Evolutionary conservation across 30 jellyfish, hydroid and myxozoan genomes (phyloP).

Genomic region (Nemopilema nomurai): DNA sequence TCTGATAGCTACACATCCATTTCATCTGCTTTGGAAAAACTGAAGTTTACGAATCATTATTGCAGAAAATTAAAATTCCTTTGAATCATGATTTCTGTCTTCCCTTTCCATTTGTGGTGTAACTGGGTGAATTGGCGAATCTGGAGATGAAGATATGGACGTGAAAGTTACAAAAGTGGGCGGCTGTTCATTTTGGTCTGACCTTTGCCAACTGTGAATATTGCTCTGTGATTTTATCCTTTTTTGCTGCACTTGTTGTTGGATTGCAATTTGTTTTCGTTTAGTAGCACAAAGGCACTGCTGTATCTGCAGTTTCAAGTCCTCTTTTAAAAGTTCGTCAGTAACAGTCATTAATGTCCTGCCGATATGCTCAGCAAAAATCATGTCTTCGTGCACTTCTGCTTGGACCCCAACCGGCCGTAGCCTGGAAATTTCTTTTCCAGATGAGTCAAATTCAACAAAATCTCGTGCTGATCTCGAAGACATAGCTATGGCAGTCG

Average conservation of each 20-base stretch:
- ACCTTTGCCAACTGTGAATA: constrained; percentile 6
- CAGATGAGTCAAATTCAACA: background rate
- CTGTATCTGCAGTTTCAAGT: constrained; percentile 63
- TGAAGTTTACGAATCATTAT: background rate
- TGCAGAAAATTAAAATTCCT: background rate
- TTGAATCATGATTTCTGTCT: constrained; percentile 13
- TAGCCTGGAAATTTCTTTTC: background rate
- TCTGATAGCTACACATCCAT: too few relatives aligned
- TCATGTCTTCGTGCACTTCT: constrained; percentile 55
- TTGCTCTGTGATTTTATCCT: constrained; percentile 15
- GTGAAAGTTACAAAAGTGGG: constrained; percentile 47
- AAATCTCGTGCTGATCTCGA: background rate
- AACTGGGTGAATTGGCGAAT: constrained; percentile 29
- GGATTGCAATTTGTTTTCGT: constrained; percentile 55
- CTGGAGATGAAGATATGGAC: constrained; percentile 20
- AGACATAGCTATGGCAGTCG: constrained; percentile 1
- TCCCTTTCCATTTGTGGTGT: constrained; percentile 24
- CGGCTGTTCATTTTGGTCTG: constrained; percentile 44
- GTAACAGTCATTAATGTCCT: constrained; percentile 47
- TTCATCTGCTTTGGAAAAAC: background rate
- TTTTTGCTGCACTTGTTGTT: constrained; percentile 40
- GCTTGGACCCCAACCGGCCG: background rate
- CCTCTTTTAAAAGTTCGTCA: constrained; percentile 68
- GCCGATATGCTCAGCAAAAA: constrained; percentile 74
- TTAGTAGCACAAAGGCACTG: constrained; percentile 65